A percentile compares a stretch with the other conserved stretches of the same genome.
These are phyloP conservation scores for Drosophila demipolita DNA, from an alignment of 2,888 invertebrate species.

Conservation along the genomic window DNA sequence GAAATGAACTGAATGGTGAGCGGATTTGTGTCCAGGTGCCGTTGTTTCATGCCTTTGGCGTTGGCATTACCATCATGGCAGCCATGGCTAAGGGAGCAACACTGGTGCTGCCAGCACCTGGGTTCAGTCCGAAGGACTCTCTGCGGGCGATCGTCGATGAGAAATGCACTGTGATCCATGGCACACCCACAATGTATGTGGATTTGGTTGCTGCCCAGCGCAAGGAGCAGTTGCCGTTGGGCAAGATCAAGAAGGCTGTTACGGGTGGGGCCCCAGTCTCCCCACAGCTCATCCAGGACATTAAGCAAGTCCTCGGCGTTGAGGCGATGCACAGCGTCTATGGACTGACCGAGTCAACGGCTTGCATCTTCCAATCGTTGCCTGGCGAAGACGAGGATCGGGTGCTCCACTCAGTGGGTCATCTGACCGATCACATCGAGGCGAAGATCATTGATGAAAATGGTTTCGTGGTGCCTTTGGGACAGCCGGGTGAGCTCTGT, in stretches of 20 bases:
- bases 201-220: slow-evolving; percentile 88
- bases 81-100: slow-evolving; percentile 88
- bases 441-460: slow-evolving; percentile 87
- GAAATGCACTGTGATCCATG: slow-evolving; percentile 90
- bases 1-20: slow-evolving; percentile 85
- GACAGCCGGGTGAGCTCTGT: slow-evolving; percentile 90
- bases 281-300: slow-evolving; percentile 86
- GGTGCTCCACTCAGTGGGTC: slow-evolving; percentile 86
- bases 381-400: slow-evolving; percentile 85
- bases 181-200: slow-evolving; percentile 95
- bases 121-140: slow-evolving; percentile 88
- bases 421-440: slow-evolving; percentile 87
- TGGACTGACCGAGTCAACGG: slow-evolving; percentile 88
- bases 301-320: slow-evolving; percentile 85
- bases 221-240: slow-evolving; percentile 85
- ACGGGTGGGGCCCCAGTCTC: slow-evolving; percentile 91
- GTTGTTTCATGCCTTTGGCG: slow-evolving; percentile 93
- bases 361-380: slow-evolving; percentile 86
- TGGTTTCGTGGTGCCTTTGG: slow-evolving; percentile 88
- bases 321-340: slow-evolving; percentile 86
- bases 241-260: slow-evolving; percentile 86
- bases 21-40: slow-evolving; percentile 89
- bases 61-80: slow-evolving; percentile 87
- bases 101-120: slow-evolving; percentile 87
- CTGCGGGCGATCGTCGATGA: slow-evolving; percentile 89